Evolutionary conservation across 2,113 vertebrate genomes (phyloP).

Genomic region (Synodontis membranacea): DNA sequence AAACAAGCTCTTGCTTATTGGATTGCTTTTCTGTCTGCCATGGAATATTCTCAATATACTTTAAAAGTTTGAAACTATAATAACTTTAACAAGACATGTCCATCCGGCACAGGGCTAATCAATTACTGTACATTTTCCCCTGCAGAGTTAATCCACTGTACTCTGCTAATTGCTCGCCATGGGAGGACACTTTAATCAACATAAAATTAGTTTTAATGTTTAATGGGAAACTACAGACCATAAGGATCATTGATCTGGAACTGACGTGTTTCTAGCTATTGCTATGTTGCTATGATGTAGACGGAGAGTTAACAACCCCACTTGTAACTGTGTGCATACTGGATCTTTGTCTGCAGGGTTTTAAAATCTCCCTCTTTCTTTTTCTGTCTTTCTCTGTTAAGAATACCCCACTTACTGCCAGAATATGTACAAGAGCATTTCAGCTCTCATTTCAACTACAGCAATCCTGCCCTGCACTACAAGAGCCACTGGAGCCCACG

Average conservation of each 20-base stretch:
- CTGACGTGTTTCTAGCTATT: not conserved
- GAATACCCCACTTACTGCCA: conserved; percentile 69
- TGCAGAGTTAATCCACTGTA: not conserved
- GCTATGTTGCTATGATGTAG: not conserved
- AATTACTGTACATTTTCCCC: not conserved
- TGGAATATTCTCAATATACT: not conserved
- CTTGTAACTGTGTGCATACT: not conserved
- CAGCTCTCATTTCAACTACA: conserved; percentile 69
- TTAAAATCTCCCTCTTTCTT: conserved; percentile 19
- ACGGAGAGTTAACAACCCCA: not conserved
- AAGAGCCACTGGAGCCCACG: conserved; percentile 73
- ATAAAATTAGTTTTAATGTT: not conserved
- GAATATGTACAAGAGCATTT: conserved; percentile 63
- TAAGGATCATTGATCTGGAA: not conserved
- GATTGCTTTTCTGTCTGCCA: not conserved
- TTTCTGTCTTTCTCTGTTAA: conserved; percentile 55
- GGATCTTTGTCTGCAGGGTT: not conserved
- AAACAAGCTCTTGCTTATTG: not conserved
- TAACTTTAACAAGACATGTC: not conserved
- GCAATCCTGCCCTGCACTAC: conserved; percentile 73
- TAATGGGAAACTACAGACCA: not conserved
- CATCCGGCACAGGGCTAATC: not conserved
- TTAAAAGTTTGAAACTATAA: not conserved
- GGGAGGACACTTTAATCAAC: not conserved
- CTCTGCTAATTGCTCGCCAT: not conserved